Evolutionary conservation across 37 sponge, comb jelly and placozoan species (phyloP).

Genomic region (Amphimedon queenslandica): DNA sequence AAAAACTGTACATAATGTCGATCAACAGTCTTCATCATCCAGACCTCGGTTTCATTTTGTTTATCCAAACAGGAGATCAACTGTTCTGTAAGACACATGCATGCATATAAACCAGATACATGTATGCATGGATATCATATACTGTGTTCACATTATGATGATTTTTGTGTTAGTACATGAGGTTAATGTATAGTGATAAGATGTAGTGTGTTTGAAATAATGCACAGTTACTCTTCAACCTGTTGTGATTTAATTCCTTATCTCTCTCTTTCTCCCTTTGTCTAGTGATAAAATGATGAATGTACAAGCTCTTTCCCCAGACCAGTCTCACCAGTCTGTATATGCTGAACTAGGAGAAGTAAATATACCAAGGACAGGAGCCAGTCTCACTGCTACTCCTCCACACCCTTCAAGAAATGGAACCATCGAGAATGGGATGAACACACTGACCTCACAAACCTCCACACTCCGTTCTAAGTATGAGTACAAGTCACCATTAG

Average conservation of each 20-base stretch:
- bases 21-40: too few relatives aligned
- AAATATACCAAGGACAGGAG: background rate
- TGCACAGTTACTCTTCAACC: background rate
- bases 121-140: too few relatives aligned
- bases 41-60: too few relatives aligned
- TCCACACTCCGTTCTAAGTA: background rate
- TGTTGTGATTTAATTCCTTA: background rate
- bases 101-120: too few relatives aligned
- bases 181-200: background rate
- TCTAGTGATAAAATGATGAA: too few relatives aligned
- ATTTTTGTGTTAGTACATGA: background rate
- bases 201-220: background rate
- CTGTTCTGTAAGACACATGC: conserved; percentile 4
- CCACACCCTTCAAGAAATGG: background rate
- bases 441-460: background rate
- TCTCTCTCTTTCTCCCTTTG: background rate
- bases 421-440: background rate
- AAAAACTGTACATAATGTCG: background rate
- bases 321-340: too few relatives aligned
- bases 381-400: background rate
- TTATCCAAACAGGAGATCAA: background rate
- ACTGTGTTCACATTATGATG: too few relatives aligned
- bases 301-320: too few relatives aligned
- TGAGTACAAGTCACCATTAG: background rate
- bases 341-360: background rate